Evolutionary conservation across 1,140 invertebrate species (phyloP).

Genomic region (Charaxes varanes): DNA sequence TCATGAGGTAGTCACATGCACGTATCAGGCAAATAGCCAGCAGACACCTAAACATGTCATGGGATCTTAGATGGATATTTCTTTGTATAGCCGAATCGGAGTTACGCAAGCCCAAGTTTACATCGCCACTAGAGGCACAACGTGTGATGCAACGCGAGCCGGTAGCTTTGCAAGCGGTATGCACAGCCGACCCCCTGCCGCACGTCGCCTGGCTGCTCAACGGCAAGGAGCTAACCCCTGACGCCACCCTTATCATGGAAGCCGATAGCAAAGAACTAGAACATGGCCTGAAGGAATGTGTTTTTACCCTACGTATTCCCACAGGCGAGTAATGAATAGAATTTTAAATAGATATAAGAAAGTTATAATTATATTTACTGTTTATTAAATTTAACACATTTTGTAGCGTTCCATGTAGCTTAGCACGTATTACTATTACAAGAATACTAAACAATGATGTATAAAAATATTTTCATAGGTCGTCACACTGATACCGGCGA

Average conservation of each 20-base stretch:
- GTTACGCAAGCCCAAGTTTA: conserved; percentile 84
- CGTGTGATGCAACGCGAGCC: conserved; percentile 82
- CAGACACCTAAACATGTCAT: too few relatives aligned
- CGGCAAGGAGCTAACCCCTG: conserved; percentile 61
- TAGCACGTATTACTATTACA: too few relatives aligned
- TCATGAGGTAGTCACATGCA: too few relatives aligned
- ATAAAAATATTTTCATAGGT: conserved; percentile 69
- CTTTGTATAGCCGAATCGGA: conserved; percentile 85
- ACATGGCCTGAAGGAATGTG: conserved; percentile 84
- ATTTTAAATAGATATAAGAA: not conserved
- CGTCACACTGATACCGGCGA: conserved; percentile 85
- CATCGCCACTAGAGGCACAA: conserved; percentile 78
- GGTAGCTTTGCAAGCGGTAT: conserved; percentile 83
- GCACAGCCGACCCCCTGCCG: conserved; percentile 86
- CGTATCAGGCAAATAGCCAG: too few relatives aligned
- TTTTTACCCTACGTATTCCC: conserved; percentile 80
- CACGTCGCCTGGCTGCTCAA: conserved; percentile 75
- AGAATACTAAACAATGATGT: too few relatives aligned
- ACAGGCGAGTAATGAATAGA: conserved; percentile 62
- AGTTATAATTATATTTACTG: too few relatives aligned
- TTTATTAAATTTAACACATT: too few relatives aligned
- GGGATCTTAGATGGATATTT: too few relatives aligned
- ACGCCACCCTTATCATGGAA: conserved; percentile 66
- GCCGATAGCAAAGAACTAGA: conserved; percentile 79
- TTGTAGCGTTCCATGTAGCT: too few relatives aligned